A percentile compares a stretch with the other conserved stretches of the same genome.
Conservation (phyloP, 2,888 invertebrate species). For the Megalurothrips usitatus region DNA sequence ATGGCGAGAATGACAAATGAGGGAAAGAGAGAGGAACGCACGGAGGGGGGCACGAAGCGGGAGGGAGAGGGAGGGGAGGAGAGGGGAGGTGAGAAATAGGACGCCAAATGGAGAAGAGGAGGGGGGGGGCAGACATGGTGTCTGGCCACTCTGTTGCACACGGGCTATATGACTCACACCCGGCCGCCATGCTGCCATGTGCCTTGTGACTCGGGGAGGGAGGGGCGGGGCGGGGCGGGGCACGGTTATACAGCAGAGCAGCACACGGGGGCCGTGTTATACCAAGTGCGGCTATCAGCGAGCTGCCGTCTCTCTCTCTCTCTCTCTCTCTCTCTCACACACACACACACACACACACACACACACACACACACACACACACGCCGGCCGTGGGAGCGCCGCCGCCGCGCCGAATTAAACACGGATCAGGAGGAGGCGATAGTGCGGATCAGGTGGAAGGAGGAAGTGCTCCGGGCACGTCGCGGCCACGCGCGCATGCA, state of each 20-base stretch:
- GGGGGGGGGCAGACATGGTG: neutral
- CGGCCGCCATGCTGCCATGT: neutral
- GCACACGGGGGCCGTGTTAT: neutral
- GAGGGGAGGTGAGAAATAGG: neutral
- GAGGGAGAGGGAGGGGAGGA: neutral
- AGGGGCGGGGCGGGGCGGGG: neutral
- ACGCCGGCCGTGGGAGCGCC: no score
- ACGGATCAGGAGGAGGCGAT: no score
- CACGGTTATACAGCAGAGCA: neutral
- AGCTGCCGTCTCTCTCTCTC: no score
- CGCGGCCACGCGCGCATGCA: no score
- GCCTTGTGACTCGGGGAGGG: no score
- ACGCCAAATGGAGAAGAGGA: neutral
- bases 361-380: no score
- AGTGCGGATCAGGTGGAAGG: no score
- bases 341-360: no score
- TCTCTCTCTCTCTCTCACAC: no score
- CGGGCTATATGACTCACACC: slow-evolving; percentile 3
- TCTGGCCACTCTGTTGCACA: slow-evolving; percentile 1
- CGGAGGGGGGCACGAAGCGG: neutral
- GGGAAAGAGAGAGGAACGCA: neutral
- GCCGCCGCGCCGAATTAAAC: no score
- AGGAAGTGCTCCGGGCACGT: no score
- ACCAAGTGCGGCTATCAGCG: no score
- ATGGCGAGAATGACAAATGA: slow-evolving; percentile 6